These are phyloP conservation scores for Salarias fasciatus DNA, from an alignment of 2,797 vertebrate genomes.

Conservation along the genomic window DNA sequence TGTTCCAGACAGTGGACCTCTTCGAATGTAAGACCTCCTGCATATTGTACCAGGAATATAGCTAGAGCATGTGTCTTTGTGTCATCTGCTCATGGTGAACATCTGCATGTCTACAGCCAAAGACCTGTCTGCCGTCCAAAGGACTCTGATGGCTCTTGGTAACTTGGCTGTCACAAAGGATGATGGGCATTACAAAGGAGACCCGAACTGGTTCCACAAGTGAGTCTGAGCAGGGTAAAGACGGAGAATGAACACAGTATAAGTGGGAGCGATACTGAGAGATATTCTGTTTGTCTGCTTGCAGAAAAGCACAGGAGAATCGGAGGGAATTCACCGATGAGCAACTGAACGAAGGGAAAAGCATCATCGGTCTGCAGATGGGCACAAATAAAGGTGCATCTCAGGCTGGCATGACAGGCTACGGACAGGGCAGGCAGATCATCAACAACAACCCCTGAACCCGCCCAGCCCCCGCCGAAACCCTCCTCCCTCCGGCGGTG, in stretches of 20 bases:
- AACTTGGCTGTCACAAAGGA: constrained; percentile 92
- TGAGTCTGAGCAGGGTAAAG: constrained; percentile 67
- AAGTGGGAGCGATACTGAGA: constrained; percentile 11
- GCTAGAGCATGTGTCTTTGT: too few relatives aligned
- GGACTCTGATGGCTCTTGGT: constrained; percentile 93
- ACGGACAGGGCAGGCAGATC: constrained; percentile 93
- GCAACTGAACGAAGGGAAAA: constrained; percentile 92
- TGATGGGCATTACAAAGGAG: constrained; percentile 90
- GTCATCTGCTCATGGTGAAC: constrained; percentile 7
- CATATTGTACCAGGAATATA: background rate
- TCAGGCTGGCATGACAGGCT: constrained; percentile 94
- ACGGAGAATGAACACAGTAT: too few relatives aligned
- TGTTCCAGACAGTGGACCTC: constrained; percentile 97
- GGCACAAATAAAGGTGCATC: constrained; percentile 94
- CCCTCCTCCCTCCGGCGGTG: constrained; percentile 22
- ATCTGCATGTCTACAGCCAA: constrained; percentile 77
- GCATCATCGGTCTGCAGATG: constrained; percentile 96
- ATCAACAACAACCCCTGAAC: constrained; percentile 80
- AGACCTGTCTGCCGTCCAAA: constrained; percentile 94
- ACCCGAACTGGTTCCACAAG: constrained; percentile 96
- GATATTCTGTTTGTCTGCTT: constrained; percentile 36
- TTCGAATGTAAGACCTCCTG: constrained; percentile 85
- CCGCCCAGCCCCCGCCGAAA: background rate
- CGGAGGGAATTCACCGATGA: constrained; percentile 92
- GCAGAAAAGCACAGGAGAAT: constrained; percentile 95